Percentiles rank a stretch among this genome's conserved stretches.
Evolutionary conservation across 1,140 invertebrate species (phyloP).

Genomic region (Magallana gigas): DNA sequence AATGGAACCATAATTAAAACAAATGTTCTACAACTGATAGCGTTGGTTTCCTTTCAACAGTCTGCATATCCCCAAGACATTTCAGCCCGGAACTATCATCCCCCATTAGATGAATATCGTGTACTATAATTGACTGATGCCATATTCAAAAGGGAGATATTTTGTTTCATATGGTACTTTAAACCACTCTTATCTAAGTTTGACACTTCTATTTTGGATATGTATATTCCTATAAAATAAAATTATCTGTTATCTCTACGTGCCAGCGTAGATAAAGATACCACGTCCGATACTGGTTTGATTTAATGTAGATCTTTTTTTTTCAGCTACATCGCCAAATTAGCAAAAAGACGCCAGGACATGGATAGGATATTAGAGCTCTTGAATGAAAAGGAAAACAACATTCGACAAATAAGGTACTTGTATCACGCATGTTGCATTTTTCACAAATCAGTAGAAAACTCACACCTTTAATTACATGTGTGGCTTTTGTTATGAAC

Average conservation of each 20-base stretch:
- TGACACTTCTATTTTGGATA: neutral
- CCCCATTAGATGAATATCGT: neutral
- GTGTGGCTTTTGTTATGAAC: no score
- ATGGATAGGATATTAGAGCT: conserved; percentile 40
- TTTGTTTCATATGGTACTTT: neutral
- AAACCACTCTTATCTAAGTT: neutral
- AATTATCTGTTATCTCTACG: neutral
- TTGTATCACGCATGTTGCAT: neutral
- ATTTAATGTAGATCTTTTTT: conserved; percentile 18
- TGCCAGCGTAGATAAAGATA: neutral
- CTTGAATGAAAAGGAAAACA: conserved; percentile 49
- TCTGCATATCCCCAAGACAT: conserved; percentile 28
- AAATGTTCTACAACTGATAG: conserved; percentile 19
- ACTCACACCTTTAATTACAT: no score
- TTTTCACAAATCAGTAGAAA: no score
- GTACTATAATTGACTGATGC: conserved; percentile 5
- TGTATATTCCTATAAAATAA: neutral
- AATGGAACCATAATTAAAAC: conserved; percentile 15
- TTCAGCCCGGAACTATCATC: conserved; percentile 22
- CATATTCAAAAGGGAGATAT: conserved; percentile 1
- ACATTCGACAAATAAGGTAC: conserved; percentile 48
- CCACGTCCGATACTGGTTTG: neutral
- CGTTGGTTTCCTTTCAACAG: neutral
- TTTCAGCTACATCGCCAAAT: conserved; percentile 49
- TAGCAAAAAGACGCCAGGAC: conserved; percentile 44